Conservation (phyloP, 2,888 invertebrate genomes). For the Noctua fimbriata region DNA sequence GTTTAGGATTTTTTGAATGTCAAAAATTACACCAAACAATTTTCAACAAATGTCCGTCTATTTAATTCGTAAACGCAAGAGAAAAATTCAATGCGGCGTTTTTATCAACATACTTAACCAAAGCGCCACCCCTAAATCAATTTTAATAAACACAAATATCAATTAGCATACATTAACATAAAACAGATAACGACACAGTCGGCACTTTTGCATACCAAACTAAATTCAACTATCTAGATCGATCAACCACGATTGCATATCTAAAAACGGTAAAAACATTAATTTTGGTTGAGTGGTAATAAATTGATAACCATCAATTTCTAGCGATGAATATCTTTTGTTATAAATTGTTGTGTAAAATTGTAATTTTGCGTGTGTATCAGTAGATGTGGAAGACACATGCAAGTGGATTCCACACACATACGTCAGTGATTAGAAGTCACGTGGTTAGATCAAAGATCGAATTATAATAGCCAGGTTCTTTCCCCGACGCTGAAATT, state of each 20-base stretch:
- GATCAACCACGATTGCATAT: background rate
- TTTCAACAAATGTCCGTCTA: background rate
- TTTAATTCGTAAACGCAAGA: background rate
- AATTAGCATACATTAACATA: constrained; percentile 45
- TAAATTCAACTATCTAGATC: constrained; percentile 9
- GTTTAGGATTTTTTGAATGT: no score
- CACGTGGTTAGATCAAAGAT: background rate
- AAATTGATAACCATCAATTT: constrained; percentile 32
- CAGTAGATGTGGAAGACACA: background rate
- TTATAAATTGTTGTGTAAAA: constrained; percentile 37
- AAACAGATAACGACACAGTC: constrained; percentile 14
- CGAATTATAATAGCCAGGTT: background rate
- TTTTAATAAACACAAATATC: constrained; percentile 51
- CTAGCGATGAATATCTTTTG: constrained; percentile 21
- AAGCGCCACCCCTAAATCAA: constrained; percentile 28
- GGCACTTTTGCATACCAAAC: constrained; percentile 28
- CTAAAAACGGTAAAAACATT: constrained; percentile 29
- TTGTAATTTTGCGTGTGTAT: constrained; percentile 6
- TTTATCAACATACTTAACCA: background rate
- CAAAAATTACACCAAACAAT: no score
- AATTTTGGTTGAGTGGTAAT: constrained; percentile 39
- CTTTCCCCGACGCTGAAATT: background rate
- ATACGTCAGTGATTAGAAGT: background rate
- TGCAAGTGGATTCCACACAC: background rate
- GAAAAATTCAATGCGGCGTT: background rate